A percentile compares a stretch with the other conserved stretches of the same genome.
These are phyloP conservation scores for Lagopus leucura DNA, from an alignment of 2,113 vertebrate species.

Conservation along the genomic window DNA sequence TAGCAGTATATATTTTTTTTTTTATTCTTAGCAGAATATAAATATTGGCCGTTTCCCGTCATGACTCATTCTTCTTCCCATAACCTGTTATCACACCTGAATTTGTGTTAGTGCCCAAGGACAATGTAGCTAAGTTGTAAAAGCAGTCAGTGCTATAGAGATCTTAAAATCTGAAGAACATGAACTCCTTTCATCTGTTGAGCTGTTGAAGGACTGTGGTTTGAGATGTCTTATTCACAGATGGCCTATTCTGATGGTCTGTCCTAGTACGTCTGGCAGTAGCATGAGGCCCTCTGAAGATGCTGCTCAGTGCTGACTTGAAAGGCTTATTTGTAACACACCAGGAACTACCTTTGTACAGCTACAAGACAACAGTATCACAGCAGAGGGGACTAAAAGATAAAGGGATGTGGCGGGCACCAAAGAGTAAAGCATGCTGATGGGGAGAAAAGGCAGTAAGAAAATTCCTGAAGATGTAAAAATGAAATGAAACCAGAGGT, in stretches of 20 bases:
- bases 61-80: not conserved
- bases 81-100: not conserved
- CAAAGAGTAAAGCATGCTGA: not conserved
- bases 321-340: not conserved
- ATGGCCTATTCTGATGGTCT: not conserved
- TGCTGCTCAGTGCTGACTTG: not conserved
- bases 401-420: not conserved
- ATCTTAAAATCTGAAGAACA: not conserved
- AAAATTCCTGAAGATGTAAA: slow-evolving; percentile 6
- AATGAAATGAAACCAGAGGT: not conserved
- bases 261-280: not conserved
- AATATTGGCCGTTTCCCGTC: not conserved
- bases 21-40: not conserved
- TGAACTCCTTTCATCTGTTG: not conserved
- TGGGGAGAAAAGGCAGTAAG: not conserved
- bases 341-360: not conserved
- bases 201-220: not conserved
- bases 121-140: not conserved
- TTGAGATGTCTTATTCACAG: not conserved
- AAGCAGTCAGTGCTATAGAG: not conserved
- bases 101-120: not conserved
- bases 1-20: not conserved
- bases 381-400: not conserved
- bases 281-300: not conserved
- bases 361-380: not conserved